phyloP scores from a whole-genome alignment of 2,797 vertebrate genomes.

The Antrozous pallidus region DNA sequence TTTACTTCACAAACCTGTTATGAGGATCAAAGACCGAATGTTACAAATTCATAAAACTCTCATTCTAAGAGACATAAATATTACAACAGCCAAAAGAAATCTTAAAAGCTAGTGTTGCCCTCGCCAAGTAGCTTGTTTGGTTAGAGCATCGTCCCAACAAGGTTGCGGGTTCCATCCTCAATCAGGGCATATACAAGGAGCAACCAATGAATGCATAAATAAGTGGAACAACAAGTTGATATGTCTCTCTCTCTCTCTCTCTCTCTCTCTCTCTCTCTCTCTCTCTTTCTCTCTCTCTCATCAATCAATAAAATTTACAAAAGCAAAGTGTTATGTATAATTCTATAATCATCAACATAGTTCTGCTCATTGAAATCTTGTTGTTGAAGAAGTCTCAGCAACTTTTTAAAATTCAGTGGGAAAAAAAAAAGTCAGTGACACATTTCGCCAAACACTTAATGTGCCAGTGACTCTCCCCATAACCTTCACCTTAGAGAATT shows the following conservation, averaged over 20 bases:
- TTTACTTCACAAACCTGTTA: slow-evolving; percentile 12
- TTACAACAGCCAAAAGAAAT: background rate
- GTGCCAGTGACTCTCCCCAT: background rate
- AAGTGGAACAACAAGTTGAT: too few species aligned
- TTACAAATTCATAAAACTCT: background rate
- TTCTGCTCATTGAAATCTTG: background rate
- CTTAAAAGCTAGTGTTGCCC: background rate
- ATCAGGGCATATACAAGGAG: too few species aligned
- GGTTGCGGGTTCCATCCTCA: too few species aligned
- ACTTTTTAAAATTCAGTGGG: background rate
- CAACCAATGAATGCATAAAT: too few species aligned
- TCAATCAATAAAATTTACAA: background rate
- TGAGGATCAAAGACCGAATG: background rate
- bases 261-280: too few species aligned
- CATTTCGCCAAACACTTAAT: background rate
- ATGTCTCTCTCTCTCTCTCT: too few species aligned
- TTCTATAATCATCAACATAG: background rate
- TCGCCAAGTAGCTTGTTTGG: too few species aligned
- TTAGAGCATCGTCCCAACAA: too few species aligned
- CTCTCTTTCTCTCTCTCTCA: too few species aligned
- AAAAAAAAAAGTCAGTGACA: background rate
- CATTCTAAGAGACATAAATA: background rate
- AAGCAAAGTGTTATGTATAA: background rate
- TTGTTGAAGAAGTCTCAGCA: background rate
- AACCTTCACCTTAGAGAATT: background rate